Conservation (phyloP, 2,888 invertebrate genomes). For the Macrosoma leucophasiata region DNA sequence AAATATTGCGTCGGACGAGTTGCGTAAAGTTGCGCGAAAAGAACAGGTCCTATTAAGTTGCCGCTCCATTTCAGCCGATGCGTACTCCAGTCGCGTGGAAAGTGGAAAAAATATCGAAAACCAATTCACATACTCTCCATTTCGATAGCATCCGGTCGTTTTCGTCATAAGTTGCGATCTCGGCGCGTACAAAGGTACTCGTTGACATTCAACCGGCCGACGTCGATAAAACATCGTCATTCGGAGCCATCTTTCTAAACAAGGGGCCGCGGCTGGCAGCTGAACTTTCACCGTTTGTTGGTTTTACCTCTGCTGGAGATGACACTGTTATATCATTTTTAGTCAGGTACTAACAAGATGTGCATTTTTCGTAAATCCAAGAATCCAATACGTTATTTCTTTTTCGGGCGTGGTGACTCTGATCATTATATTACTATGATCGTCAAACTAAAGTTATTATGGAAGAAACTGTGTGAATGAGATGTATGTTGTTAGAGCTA, state of each 20-base stretch:
- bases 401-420: too few relatives aligned
- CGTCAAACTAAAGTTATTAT: too few relatives aligned
- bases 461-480: too few relatives aligned
- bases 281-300: slow-evolving; percentile 69
- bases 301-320: slow-evolving; percentile 34
- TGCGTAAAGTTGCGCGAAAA: slow-evolving; percentile 59
- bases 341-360: slow-evolving; percentile 35
- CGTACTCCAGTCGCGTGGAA: slow-evolving; percentile 33
- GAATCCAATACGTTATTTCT: too few relatives aligned
- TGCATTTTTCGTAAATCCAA: slow-evolving; percentile 23
- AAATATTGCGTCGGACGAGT: slow-evolving; percentile 55
- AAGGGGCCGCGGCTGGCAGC: slow-evolving; percentile 19
- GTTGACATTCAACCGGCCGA: slow-evolving; percentile 36
- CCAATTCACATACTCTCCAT: slow-evolving; percentile 18
- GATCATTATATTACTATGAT: too few relatives aligned
- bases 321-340: slow-evolving; percentile 40
- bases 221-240: slow-evolving; percentile 30
- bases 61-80: slow-evolving; percentile 59
- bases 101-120: slow-evolving; percentile 35
- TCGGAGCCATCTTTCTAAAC: slow-evolving; percentile 28
- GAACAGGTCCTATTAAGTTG: slow-evolving; percentile 49
- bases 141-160: slow-evolving; percentile 23
- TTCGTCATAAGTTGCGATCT: slow-evolving; percentile 25
- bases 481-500: too few relatives aligned
- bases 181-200: slow-evolving; percentile 2